phyloP scores from a whole-genome alignment of 1,140 invertebrate species.

The Lepidostoma basale region DNA sequence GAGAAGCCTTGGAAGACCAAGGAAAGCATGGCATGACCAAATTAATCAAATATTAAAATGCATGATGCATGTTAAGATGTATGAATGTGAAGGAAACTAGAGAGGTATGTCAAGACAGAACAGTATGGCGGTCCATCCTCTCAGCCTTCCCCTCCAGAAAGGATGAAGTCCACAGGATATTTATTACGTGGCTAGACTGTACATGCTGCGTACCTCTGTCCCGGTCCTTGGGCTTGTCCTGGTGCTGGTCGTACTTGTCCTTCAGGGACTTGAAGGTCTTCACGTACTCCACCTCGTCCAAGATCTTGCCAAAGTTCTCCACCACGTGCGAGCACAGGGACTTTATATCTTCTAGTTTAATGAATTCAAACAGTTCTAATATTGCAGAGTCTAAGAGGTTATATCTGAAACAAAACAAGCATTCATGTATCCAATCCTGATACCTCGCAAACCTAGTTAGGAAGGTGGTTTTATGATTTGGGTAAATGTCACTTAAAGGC shows the following conservation, averaged over 20 bases:
- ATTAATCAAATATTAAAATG: no score
- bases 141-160: no score
- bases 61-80: no score
- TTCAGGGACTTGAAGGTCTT: constrained; percentile 95
- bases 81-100: no score
- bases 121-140: no score
- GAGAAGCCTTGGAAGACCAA: no score
- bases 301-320: constrained; percentile 91
- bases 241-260: constrained; percentile 91
- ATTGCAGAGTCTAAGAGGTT: constrained; percentile 99
- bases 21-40: no score
- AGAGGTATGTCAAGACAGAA: no score
- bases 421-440: not conserved
- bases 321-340: constrained; percentile 93
- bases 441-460: not conserved
- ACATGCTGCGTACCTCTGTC: constrained; percentile 68
- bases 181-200: no score
- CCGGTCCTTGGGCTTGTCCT: constrained; percentile 86
- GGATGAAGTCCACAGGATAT: no score
- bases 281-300: constrained; percentile 95
- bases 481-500: no score
- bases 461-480: not conserved
- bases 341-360: constrained; percentile 95
- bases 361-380: constrained; percentile 99
- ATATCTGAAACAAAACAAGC: constrained; percentile 70